Base-by-base conservation (phyloP, 2,113 vertebrate species). In the Plecotus auritus region DNA sequence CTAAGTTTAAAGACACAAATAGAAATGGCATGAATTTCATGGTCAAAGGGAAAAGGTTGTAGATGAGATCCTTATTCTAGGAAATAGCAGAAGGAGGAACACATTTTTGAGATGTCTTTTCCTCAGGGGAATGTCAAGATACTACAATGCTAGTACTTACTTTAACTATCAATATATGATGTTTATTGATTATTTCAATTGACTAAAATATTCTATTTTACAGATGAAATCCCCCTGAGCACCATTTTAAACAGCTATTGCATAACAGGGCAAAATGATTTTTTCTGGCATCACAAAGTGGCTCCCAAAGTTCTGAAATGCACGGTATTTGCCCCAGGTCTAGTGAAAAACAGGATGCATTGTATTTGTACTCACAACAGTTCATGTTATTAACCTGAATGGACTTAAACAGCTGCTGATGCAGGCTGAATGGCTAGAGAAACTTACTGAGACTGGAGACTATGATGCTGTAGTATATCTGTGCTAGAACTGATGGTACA, bases 21-120 rank as follows among this genome's bases (percentile, higher is more conserved):
- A 74, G 49, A 95, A 77, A 90, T 49, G 59, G 56, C n/a, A 70
- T 45, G 35, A 94, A 92, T 81, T 97, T 73, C 56, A 88, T 8
- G n/a, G 30, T 6, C 16, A 70, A 0, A 78, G 80, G 3, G 72
- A 66, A 95, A 87, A 30, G 87, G 11, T 47, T 74, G 4, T 59
- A 72, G 51, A 59, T 87, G 45, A 51, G 72, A 93, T 92, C 20
- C 20, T 84, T 91, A 88, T 8, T 92, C 26, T 23, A 88, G 40
- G 42, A 85, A 85, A 85, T 70, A n/a, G 18, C 7, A 61, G 61
- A 84, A 35, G 40, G 10, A 16, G 9, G 70, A 30, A 73, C 23
- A 82, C 11, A 80, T 45, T 86, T 91, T 32, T 77, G n/a, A 82
- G 66, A 30, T 45, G 93, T 17, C 70, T 76, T 74, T 88, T 91